phyloP scores from a whole-genome alignment of 92 coral and sea anemone genomes.

The Desmophyllum pertusum region DNA sequence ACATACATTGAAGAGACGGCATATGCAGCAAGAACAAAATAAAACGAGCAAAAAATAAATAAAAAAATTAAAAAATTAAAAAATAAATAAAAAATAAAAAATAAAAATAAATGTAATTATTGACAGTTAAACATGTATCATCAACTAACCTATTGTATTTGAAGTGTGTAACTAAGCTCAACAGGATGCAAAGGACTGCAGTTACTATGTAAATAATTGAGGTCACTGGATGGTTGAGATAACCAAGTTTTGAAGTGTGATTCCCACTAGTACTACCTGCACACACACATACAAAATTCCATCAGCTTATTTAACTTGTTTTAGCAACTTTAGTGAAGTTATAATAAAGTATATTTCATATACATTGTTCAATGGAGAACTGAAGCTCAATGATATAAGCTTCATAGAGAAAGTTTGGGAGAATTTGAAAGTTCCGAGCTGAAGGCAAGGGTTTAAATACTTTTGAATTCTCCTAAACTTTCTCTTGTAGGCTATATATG shows the following conservation, averaged over 20 bases:
- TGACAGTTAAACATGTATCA: neutral
- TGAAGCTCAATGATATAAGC: neutral
- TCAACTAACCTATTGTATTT: constrained; percentile 58
- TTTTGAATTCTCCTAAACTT: too few species aligned
- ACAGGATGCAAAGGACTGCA: constrained; percentile 28
- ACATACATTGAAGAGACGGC: too few species aligned
- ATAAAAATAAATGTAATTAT: too few species aligned
- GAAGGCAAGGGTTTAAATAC: too few species aligned
- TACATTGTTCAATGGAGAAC: neutral
- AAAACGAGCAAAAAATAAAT: too few species aligned
- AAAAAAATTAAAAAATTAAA: too few species aligned
- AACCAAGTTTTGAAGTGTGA: neutral
- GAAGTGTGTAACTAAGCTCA: constrained; percentile 39
- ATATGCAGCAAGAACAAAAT: too few species aligned
- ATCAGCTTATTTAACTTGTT: neutral
- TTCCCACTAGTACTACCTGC: constrained; percentile 16
- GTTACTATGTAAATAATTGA: constrained; percentile 10
- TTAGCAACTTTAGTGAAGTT: neutral
- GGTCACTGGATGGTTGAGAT: constrained; percentile 45
- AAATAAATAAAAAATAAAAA: too few species aligned
- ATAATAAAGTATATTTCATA: neutral
- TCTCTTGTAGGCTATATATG: too few species aligned
- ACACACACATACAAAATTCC: neutral
- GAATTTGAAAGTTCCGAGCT: too few species aligned
- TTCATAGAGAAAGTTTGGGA: too few species aligned